Percentiles rank a stretch among this genome's conserved stretches.
phyloP scores from a whole-genome alignment of 2,888 invertebrate genomes.

The Leptinotarsa peninsularis region DNA sequence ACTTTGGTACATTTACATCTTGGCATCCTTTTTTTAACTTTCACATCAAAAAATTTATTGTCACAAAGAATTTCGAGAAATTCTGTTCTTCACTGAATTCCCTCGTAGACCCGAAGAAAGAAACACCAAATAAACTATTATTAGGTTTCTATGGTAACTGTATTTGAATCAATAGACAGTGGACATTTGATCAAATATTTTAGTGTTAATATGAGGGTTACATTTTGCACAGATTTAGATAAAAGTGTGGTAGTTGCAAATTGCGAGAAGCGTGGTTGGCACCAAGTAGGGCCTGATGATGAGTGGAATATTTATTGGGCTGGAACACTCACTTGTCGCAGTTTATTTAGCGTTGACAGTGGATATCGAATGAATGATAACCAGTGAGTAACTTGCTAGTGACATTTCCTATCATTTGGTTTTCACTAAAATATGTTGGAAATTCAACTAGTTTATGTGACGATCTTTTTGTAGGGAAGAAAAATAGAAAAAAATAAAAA shows the following conservation, averaged over 20 bases:
- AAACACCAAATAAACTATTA: background rate
- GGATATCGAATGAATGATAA: slow-evolving; percentile 93
- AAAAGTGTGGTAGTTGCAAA: slow-evolving; percentile 93
- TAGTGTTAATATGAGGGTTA: slow-evolving; percentile 66
- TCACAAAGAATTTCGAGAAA: too few species aligned
- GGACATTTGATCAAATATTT: slow-evolving; percentile 27
- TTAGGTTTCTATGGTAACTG: slow-evolving; percentile 32
- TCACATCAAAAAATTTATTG: too few species aligned
- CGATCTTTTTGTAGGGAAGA: too few species aligned
- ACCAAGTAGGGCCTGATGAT: slow-evolving; percentile 87
- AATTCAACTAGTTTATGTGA: too few species aligned
- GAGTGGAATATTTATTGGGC: slow-evolving; percentile 99
- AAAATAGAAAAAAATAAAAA: too few species aligned
- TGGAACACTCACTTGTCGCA: slow-evolving; percentile 89
- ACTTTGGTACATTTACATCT: too few species aligned
- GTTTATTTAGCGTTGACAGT: slow-evolving; percentile 90
- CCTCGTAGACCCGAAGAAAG: too few species aligned
- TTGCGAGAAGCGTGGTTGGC: slow-evolving; percentile 93
- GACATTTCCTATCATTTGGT: too few species aligned
- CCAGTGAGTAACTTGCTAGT: slow-evolving; percentile 72
- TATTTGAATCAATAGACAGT: slow-evolving; percentile 40
- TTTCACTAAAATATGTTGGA: too few species aligned
- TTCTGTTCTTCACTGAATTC: too few species aligned
- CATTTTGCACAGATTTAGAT: slow-evolving; percentile 89
- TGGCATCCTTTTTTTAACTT: too few species aligned